These are phyloP conservation scores for Deilephila porcellus DNA, from an alignment of 2,888 invertebrate species.

Conservation along the genomic window DNA sequence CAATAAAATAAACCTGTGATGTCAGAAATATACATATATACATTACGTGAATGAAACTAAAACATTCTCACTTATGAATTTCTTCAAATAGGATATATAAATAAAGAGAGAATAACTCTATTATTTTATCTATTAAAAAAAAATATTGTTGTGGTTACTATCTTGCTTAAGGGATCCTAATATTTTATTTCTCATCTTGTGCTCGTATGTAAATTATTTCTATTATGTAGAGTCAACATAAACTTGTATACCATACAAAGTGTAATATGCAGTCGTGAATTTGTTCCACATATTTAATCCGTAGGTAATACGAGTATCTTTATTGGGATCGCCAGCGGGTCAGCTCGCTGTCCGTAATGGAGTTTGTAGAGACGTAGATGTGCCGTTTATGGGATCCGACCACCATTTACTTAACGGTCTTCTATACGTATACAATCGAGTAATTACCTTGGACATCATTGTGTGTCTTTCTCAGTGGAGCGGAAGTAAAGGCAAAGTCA, in stretches of 20 bases:
- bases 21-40: no score
- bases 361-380: constrained; percentile 25
- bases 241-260: constrained; percentile 2
- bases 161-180: background rate
- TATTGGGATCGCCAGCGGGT: constrained; percentile 25
- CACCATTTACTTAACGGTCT: constrained; percentile 54
- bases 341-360: constrained; percentile 29
- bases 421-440: constrained; percentile 41
- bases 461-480: constrained; percentile 23
- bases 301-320: constrained; percentile 8
- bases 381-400: constrained; percentile 41
- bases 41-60: no score
- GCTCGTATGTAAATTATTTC: background rate
- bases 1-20: no score
- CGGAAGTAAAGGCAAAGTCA: constrained; percentile 26
- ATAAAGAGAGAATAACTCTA: background rate
- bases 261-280: background rate
- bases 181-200: background rate
- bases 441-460: constrained; percentile 30
- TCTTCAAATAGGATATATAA: background rate
- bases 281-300: constrained; percentile 2
- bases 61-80: no score
- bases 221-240: background rate
- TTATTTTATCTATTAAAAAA: background rate
- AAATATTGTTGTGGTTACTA: background rate